Evolutionary conservation across 2,888 invertebrate genomes (phyloP), one percentile per base, ranked within the genome.

Genomic region (Volucella bombylans): DNA sequence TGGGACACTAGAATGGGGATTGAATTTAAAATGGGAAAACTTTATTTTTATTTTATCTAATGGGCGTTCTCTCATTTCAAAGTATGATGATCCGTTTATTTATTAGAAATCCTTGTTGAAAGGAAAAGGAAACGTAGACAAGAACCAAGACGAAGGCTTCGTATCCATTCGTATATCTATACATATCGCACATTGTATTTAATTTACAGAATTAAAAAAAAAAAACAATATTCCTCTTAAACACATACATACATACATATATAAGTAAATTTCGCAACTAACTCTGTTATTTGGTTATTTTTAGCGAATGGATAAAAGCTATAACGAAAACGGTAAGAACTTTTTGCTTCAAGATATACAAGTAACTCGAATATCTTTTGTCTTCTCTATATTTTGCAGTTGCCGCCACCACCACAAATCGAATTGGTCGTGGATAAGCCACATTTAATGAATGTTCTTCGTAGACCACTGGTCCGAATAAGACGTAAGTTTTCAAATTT

Each of bases 281-380:
- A 59, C 69, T 79, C 65, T 87, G 62, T 83, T 85, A 88, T 88
- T 87, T 90, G 18, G 61, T 62, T 73, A 52, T 85, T 91, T 91
- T 86, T 92, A 96, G 96, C 91, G 96, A 95, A 87, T 96, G 96
- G 96, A 94, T 96, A 93, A 93, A 94, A 73, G 96, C 96, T 71
- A 96, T 96, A 88, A 95, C 95, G 87, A 95, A 95, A 92, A 96
- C 96, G 91, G 95, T 95, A 92, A 94, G 95, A 93, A 82, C 38
- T 64, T 57, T 64, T 57, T 64, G 31, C 15, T 39, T 18, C 43
- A 57, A 14, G 11, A 12, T 18, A 50, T 47, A n/a, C n/a, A n/a
- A n/a, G n/a, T n/a, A 49, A 47, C 59, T 18, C 31, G 49, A 43
- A 45, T 74, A 64, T 68, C 9, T n/a, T 18, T 50, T 65, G 49